Evolutionary conservation across 2,888 invertebrate genomes (phyloP).

Genomic region (Fragum fragum): DNA sequence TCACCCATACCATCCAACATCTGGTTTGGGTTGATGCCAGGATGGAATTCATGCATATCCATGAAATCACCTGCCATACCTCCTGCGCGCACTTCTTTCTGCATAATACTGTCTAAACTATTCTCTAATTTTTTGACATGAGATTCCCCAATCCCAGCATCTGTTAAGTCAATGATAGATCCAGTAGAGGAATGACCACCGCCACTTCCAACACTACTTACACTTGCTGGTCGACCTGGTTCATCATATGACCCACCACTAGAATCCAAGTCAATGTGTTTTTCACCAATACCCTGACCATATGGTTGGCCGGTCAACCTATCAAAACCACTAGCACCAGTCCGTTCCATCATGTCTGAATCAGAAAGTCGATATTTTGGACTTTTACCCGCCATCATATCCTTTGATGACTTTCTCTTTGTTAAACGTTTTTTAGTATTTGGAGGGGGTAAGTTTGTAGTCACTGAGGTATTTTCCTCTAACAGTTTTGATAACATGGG

Average conservation of each 20-base stretch:
- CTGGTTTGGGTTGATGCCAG: slow-evolving; percentile 68
- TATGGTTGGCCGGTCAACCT: slow-evolving; percentile 44
- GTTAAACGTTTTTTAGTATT: slow-evolving; percentile 69
- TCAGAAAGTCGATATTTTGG: slow-evolving; percentile 83
- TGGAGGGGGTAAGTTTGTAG: slow-evolving; percentile 66
- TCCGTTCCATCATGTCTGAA: slow-evolving; percentile 56
- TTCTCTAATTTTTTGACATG: slow-evolving; percentile 78
- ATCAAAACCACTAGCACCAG: slow-evolving; percentile 50
- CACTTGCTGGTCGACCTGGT: slow-evolving; percentile 59
- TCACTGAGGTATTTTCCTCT: slow-evolving; percentile 77
- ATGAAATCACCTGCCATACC: slow-evolving; percentile 39
- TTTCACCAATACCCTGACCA: slow-evolving; percentile 65
- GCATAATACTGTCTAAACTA: slow-evolving; percentile 75
- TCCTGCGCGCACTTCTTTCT: slow-evolving; percentile 65
- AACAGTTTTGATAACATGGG: slow-evolving; percentile 83
- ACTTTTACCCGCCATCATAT: slow-evolving; percentile 80
- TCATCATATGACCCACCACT: slow-evolving; percentile 67
- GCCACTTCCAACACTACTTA: slow-evolving; percentile 69
- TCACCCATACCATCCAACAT: slow-evolving; percentile 59
- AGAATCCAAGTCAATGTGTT: slow-evolving; percentile 70
- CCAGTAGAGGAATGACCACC: slow-evolving; percentile 66
- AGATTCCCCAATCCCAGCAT: slow-evolving; percentile 76
- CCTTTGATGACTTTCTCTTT: slow-evolving; percentile 81
- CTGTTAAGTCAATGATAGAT: slow-evolving; percentile 81
- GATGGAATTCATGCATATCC: slow-evolving; percentile 60